Conservation (phyloP, 2,797 vertebrate genomes). For the Tympanoctomys barrerae region DNA sequence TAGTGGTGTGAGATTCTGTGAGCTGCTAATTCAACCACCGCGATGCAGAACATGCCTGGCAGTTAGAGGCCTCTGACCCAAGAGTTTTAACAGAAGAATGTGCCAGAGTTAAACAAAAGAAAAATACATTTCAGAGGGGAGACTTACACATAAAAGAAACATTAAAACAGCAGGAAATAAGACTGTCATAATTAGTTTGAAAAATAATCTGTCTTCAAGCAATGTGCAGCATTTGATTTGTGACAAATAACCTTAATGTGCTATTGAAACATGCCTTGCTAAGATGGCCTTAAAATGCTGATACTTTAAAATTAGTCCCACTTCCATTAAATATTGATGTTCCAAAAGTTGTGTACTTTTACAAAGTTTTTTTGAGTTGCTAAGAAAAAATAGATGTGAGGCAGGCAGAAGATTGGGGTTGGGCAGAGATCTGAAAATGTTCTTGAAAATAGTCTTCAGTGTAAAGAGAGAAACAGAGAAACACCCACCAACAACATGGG, state of each 20-base stretch:
- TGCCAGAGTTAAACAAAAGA: slow-evolving; percentile 82
- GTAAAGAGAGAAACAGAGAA: slow-evolving; percentile 71
- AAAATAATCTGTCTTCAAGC: slow-evolving; percentile 81
- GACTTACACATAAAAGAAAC: slow-evolving; percentile 74
- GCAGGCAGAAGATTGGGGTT: not conserved
- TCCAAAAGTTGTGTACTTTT: slow-evolving; percentile 67
- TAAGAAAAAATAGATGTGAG: slow-evolving; percentile 66
- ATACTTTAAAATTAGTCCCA: slow-evolving; percentile 64
- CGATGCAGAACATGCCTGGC: slow-evolving; percentile 61
- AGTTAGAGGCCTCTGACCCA: slow-evolving; percentile 77
- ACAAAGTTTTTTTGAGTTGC: slow-evolving; percentile 75
- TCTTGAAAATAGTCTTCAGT: slow-evolving; percentile 72
- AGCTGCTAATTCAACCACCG: slow-evolving; percentile 82
- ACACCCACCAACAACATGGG: slow-evolving; percentile 74
- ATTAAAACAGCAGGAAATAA: slow-evolving; percentile 80
- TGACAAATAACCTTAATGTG: slow-evolving; percentile 80
- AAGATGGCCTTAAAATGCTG: slow-evolving; percentile 68
- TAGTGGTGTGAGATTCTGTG: slow-evolving; percentile 67
- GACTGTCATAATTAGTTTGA: slow-evolving; percentile 82
- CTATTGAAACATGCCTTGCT: slow-evolving; percentile 66
- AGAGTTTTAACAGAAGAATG: slow-evolving; percentile 71
- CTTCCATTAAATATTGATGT: slow-evolving; percentile 66
- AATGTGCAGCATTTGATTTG: slow-evolving; percentile 74
- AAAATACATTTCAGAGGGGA: slow-evolving; percentile 78
- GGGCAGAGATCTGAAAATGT: slow-evolving; percentile 62